Base-by-base conservation (phyloP, 1,140 invertebrate species). In the Calycopis cecrops region DNA sequence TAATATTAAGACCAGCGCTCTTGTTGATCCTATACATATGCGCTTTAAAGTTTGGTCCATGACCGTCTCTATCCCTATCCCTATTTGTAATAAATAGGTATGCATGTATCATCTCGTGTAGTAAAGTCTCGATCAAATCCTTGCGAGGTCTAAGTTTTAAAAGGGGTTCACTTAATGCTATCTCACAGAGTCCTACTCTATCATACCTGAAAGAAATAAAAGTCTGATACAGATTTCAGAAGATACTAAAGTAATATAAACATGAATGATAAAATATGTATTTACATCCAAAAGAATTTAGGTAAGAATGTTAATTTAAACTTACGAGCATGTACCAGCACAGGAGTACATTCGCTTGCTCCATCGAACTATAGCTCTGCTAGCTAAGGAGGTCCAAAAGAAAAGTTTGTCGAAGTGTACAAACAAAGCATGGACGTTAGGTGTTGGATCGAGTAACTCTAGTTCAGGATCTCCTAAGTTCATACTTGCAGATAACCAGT, bases 71-170 rank as follows among this genome's bases (percentile, higher is more conserved):
- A 68, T 98, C 96, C 69, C 91, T 90, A 69, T 94, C 92, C 60
- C 93, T 92, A 55, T 92, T 88, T 4, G 95, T 95, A 0, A 99
- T 89, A 89, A 99, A 99, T 48, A 99, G 90, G 80, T 93, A 99
- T 0, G 97, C 98, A 87, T 99, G 98, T 59, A 99, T 99, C 98
- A 99, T 99, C 88, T 99, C 98, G 88, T 99, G 98, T 88, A 99
- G 82, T n/a, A 99, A 87, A 0, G 98, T 99, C 88, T 99, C 96
- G 0, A 99, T 91, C 0, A 99, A 83, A 88, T 99, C 97, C 80
- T 97, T 98, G 52, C 98, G 90, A 3, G 97, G 95, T 50, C 98
- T 88, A 3, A 99, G 80, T 86, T 97, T 97, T 0, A 99, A 85
- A 10, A 99, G 85, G 0, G 98, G 97, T 71, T 93, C 92, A 82